Base-by-base conservation (phyloP, 2,113 vertebrate genomes). In the Siphamia tubifer region DNA sequence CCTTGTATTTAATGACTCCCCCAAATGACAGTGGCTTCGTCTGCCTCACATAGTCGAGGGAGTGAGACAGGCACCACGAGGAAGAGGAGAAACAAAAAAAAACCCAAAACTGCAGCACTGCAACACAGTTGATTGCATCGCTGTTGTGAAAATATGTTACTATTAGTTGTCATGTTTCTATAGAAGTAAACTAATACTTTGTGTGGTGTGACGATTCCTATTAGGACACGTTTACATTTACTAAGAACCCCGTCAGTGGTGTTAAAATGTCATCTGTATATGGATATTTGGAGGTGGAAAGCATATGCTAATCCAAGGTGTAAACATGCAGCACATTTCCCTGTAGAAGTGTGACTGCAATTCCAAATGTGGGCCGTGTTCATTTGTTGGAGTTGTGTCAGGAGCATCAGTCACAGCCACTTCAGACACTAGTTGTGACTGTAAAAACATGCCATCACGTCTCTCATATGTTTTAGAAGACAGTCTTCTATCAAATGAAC, bases 1-100 rank as follows among this genome's bases (percentile, higher is more conserved):
- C 52, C 76, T 56, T 78, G 36, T 55, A 39, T 56, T 79, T 88
- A 81, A 82, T 78, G 78, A 76, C 48, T 69, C 79, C 75, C 66
- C 75, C 66, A 67, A 68, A 82, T 62, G 82, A 78, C 73, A 64
- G 45, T 57, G 62, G 55, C 57, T 74, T 75, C 68, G 40, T 66
- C 49, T 69, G 64, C 44, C 27, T 76, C 40, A 15, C 38, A 47
- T 48, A 68, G 52, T 86, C 40, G 28, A 31, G 55, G 44, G 53
- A 74, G 13, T 21, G 23, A 60, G 53, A 64, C 31, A 4, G 54
- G 48, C 64, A 70, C 55, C 70, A 60, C 39, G 64, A 45, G 66
- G 8, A 12, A 24, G 32, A 30, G 52, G 45, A 54, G 62, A 30
- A 74, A 68, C 53, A 70, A 35, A 69, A 35, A 69, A 60, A 60